Base-by-base conservation (phyloP, 1,140 invertebrate species). In the Melipona quadrifasciata region DNA sequence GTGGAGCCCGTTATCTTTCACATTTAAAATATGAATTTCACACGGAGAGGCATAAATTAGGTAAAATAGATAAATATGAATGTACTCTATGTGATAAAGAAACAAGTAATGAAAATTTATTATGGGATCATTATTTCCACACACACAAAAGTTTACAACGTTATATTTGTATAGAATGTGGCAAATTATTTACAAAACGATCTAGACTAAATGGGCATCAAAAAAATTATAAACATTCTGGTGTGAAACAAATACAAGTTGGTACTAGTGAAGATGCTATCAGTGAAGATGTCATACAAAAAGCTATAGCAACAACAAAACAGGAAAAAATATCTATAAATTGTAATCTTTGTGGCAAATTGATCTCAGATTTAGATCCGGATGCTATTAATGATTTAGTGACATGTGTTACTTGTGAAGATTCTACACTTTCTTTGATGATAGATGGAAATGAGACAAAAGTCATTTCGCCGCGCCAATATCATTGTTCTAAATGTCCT, bases 71-170 rank as follows among this genome's bases (percentile, higher is more conserved):
- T 57, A 84, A 75, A 61, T 91, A 76, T 39, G 39, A 87, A 51
- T 91, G 90, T 47, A 81, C 61, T 6, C 27, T 87, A 61, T 91
- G 90, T 70, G 79, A 78, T 24, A 91, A 89, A 75, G 82, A 90
- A 73, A 77, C 85, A 27, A 90, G 77, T 27, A 91, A 16, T 61
- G 90, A 91, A 61, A 89, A 89, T 21, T 72, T 89, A 51, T 72
- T 91, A 31, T 91, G 90, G 90, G 84, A 89, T 72, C 90, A 91
- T 67, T 91, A 91, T 39, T 85, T 75, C 68, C 79, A 91, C 21
- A 83, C 78, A 2, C 90, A 91, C 53, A 90, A 87, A 61, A 89
- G 61, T 57, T 77, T 83, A 14, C 58, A 83, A 74, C 85, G 81
- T 31, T 91, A 84, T 51, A 58, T 76, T 70, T 91, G 90, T 27